Evolutionary conservation across 2,797 vertebrate species (phyloP), one percentile per base, ranked within the genome.

Genomic region (Scyliorhinus canicula): DNA sequence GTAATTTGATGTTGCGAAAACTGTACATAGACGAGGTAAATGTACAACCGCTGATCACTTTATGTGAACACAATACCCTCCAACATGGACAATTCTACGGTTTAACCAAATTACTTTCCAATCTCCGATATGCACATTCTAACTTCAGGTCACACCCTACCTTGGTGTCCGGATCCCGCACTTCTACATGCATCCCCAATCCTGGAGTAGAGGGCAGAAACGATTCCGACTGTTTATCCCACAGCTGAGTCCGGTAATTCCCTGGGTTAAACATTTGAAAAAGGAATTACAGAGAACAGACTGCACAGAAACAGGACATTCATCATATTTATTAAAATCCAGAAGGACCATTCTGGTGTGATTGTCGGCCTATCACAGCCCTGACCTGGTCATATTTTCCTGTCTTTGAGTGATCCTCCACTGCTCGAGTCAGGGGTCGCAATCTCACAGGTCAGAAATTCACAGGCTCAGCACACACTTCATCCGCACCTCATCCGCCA

Each of bases 121-220:
- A 50, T 11, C 40, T 93, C 19, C 21, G 40, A 14, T 28, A 16
- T 6, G 16, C 26, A 50, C 9, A 93, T 16, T 24, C 24, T 26
- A 47, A 14, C 7, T 60, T 16, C 57, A 31, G 16, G 19, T 44
- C 12, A 31, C 31, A 50, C 65, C 52, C 85, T 96, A 99, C 98
- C 97, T 99, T 99, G 5, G 98, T 97, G 0, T 99, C 98, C 0
- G 98, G 98, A 96, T 99, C 99, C 96, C 98, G 99, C 96, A 99
- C 98, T 96, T 99, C 98, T 0, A 99, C 99, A 0, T 99, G 98
- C 99, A 99, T 99, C 77, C 99, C 99, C 21, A 99, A 97, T 19
- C 98, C 99, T 0, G 99, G 98, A 0, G 98, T 99, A 95, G 98
- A 97, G 5, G 98, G 98, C 90, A 99, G 97, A 96, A 99, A 99